Conservation (phyloP, 2,888 invertebrate species). For the Archips crataeganus region DNA sequence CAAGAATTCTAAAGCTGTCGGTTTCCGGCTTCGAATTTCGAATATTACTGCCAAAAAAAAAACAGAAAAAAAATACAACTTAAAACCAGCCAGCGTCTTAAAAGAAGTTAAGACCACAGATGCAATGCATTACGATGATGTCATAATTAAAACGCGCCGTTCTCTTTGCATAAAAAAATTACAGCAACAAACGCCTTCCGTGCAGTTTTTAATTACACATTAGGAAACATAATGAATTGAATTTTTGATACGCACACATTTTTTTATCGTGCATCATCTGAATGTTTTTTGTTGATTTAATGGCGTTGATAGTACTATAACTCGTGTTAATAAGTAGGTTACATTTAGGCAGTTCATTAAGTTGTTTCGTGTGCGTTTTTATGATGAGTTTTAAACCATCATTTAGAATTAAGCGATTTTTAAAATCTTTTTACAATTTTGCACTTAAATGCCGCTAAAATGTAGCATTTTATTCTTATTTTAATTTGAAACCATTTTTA, state of each 20-base stretch:
- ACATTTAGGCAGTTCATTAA: slow-evolving; percentile 17
- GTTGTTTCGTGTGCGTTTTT: slow-evolving; percentile 10
- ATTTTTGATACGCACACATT: slow-evolving; percentile 25
- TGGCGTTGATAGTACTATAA: slow-evolving; percentile 9
- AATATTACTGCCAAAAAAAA: background rate
- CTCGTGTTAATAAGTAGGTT: slow-evolving; percentile 25
- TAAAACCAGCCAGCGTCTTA: slow-evolving; percentile 20
- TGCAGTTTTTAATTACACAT: slow-evolving; percentile 20
- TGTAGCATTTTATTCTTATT: too few species aligned
- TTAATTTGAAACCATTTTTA: too few species aligned
- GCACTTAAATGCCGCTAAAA: background rate
- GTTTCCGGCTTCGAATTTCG: background rate
- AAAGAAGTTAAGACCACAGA: slow-evolving; percentile 25
- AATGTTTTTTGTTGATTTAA: slow-evolving; percentile 24
- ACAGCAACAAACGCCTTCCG: slow-evolving; percentile 10
- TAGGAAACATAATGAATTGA: slow-evolving; percentile 21
- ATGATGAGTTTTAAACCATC: background rate
- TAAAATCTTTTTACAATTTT: background rate
- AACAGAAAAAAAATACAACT: background rate
- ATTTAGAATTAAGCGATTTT: background rate
- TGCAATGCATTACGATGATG: slow-evolving; percentile 32
- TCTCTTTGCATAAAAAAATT: slow-evolving; percentile 26
- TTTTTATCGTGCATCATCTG: slow-evolving; percentile 26
- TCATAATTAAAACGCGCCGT: slow-evolving; percentile 28
- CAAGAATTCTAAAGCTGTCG: background rate